Base-by-base conservation (phyloP, 1,140 invertebrate species). In the Venturia canescens region DNA sequence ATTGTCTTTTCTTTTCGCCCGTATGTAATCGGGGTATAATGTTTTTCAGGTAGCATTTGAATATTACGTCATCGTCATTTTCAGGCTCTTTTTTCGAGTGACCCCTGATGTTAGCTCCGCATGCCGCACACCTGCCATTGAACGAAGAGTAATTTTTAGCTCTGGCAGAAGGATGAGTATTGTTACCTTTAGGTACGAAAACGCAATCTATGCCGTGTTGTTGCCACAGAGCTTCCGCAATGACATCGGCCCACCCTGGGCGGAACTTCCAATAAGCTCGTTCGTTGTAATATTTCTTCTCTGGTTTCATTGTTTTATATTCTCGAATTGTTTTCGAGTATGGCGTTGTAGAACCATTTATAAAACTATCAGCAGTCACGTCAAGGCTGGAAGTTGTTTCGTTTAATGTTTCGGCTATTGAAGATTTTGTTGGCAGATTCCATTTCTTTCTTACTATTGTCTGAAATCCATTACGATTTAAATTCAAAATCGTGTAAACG, bases 201-300 rank as follows among this genome's bases (percentile, higher is more conserved):
- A 81, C 80, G n/a, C 80, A 81, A 78, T 75, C 27, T 16, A 63
- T 23, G 11, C 66, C 27, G 53, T 74, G 79, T 27, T 80, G 79
- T n/a, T 75, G 27, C 50, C 69, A 80, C 44, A 72, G n/a, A 50
- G 21, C 21, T 13, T 72, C 70, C 11, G 79, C 70, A 2, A 80
- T 63, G 13, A 81, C 27, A 29, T 81, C 74, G 7, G 72, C 6
- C 80, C 80, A 81, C 4, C 80, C 74, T 48, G 27, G 0, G 16
- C 60, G 60, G 2, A 81, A 69, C 63, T 81, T 81, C 57, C 71
- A 81, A 57, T 76, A 81, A 4, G 18, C 44, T 1, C 80, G 72
- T 11, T 66, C 38, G 18, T 23, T 23, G 60, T 76, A 81, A n/a
- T 3, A 15, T 34, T 78, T 81, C 18, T 77, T 26, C 27, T 69